Evolutionary conservation across 2,113 vertebrate species (phyloP), one percentile per base, ranked within the genome.

Genomic region (Sturnira hondurensis): DNA sequence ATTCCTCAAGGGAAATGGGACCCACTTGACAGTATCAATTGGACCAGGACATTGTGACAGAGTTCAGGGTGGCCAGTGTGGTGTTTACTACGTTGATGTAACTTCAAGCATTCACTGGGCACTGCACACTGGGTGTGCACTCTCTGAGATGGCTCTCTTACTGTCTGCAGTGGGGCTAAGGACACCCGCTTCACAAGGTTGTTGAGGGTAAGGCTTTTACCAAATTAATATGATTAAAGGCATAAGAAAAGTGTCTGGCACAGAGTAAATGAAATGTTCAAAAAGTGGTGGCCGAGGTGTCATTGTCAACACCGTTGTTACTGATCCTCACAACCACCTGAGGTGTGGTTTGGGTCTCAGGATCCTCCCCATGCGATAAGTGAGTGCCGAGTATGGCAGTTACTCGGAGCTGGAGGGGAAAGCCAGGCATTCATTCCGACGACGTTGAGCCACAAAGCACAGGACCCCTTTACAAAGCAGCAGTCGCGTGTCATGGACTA

Each of bases 381-480:
- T 38, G 36, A 38, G 16, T 28, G 9, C 41, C 28, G 56, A 13
- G 47, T 58, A 8, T 15, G 4, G 26, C 50, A 17, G 20, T 58
- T 73, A 22, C 45, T 63, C 33, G 22, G 82, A 70, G 38, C 86
- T 52, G 38, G 47, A 36, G 28, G 14, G 45, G 56, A 16, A 56
- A 68, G 26, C 24, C 36, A 26, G 20, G 28, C n/a, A 2, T 47
- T 65, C 36, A n/a, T n/a, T n/a, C n/a, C n/a, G n/a, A n/a, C 38
- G 52, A 31, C 12, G 4, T 0, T 0, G 20, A 41, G 16, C 31
- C 83, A 52, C 13, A 6, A 73, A 78, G 76, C 24, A 0, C 24
- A 24, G 73, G 58, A 33, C 2, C 13, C 22, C 61, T 76, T 58
- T 38, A 12, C 73, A 68, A 73, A 65, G 43, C 19, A 33, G 33